Evolutionary conservation across 2,797 vertebrate genomes (phyloP), one percentile per base, ranked within the genome.

Genomic region (Parambassis ranga): DNA sequence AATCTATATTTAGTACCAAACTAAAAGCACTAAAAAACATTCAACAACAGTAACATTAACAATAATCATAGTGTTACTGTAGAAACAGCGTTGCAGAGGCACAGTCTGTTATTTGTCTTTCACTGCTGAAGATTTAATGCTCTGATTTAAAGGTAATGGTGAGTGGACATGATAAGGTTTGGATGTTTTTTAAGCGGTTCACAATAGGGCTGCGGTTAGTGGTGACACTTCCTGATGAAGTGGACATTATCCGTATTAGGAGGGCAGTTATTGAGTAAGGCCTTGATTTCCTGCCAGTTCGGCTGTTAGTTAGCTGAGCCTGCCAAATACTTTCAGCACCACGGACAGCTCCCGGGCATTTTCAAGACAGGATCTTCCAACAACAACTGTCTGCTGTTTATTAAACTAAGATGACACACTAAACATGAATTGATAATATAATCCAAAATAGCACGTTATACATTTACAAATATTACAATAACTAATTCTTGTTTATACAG

Each of bases 241-340:
- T 60, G 61, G 31, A 64, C 41, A 32, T 51, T 61, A 60, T 27
- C 31, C 49, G 37, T 51, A 30, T 69, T 49, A 41, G 22, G 18
- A 23, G n/a, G 27, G 6, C 38, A 48, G 23, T 36, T 39, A 44
- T 18, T 50, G 53, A 61, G 30, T 28, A 48, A 32, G 15, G 50
- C 27, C 27, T 58, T 47, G 51, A 46, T 35, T 71, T 53, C 23
- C 27, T 60, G 48, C 42, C 56, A 48, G 31, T 22, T 47, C 16
- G 1, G 10, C 20, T 42, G 43, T 57, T 57, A 24, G 38, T 58
- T 4, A 10, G 24, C 15, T 31, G 23, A 50, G 6, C 36, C 43
- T 32, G 14, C 7, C 14, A 49, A 39, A 51, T 18, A 46, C 13
- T 42, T 65, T 63, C 75, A 81, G 75, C 49, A 76, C 78, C 60